Conservation (phyloP, 2,888 invertebrate genomes). For the Leptopilina myrica region DNA sequence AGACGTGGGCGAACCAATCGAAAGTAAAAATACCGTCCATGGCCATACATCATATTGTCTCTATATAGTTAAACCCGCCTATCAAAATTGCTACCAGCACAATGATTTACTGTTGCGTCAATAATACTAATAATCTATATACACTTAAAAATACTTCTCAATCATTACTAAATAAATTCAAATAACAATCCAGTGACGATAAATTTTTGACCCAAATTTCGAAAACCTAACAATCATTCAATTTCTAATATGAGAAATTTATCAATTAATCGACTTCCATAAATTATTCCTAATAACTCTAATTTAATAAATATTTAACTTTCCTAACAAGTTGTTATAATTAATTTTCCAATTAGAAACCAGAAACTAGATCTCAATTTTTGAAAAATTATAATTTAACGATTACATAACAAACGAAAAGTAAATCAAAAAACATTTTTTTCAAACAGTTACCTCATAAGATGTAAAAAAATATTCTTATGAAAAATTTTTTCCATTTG, state of each 20-base stretch:
- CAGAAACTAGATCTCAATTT: too few relatives aligned
- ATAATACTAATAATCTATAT: constrained; percentile 4
- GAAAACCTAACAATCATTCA: neutral
- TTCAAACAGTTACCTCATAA: too few relatives aligned
- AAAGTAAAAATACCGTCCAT: constrained; percentile 31
- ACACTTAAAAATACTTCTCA: constrained; percentile 4
- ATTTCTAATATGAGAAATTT: neutral
- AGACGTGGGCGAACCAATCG: constrained; percentile 23
- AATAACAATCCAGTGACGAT: neutral
- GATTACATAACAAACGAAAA: too few relatives aligned
- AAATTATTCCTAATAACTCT: too few relatives aligned
- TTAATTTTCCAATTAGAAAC: too few relatives aligned
- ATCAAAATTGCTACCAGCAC: constrained; percentile 24
- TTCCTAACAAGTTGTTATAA: too few relatives aligned
- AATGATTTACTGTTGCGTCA: constrained; percentile 13
- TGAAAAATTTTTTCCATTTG: neutral
- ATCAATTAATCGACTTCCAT: too few relatives aligned
- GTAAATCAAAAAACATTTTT: too few relatives aligned
- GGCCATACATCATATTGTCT: constrained; percentile 31
- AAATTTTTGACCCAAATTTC: neutral
- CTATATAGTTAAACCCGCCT: constrained; percentile 16
- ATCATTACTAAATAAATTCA: neutral
- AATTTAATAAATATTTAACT: too few relatives aligned
- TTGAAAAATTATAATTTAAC: too few relatives aligned
- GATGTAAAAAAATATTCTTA: neutral